Base-by-base conservation (phyloP, 1,140 invertebrate species). In the Elysia chlorotica region DNA sequence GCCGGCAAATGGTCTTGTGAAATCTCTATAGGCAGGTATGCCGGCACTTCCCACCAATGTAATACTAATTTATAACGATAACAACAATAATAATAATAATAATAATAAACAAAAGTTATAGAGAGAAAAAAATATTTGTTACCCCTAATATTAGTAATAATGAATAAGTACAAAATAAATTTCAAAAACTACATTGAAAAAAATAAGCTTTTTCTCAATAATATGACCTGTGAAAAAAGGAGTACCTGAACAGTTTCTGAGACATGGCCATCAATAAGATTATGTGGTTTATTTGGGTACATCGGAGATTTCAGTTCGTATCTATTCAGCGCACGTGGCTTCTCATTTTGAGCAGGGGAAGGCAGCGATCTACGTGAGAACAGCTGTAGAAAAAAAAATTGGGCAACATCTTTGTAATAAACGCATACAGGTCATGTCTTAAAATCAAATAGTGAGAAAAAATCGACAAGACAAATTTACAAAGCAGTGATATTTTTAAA, bases 191-290 rank as follows among this genome's bases (percentile, higher is more conserved):
- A 71, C 6, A 21, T 62, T 21, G 14, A 4, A 33, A 2, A n/a
- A n/a, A n/a, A n/a, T n/a, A n/a, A n/a, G n/a, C n/a, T n/a, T n/a
- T n/a, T n/a, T n/a, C n/a, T n/a, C n/a, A n/a, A n/a, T n/a, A n/a
- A n/a, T n/a, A n/a, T n/a, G n/a, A n/a, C n/a, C n/a, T n/a, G n/a
- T n/a, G n/a, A n/a, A n/a, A n/a, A n/a, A n/a, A 37, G 28, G 38
- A 76, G 65, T 35, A 81, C 76, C 73, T 63, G 59, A 30, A 80
- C 74, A 61, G 74, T 65, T 61, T 78, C 80, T 62, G 80, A 77
- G 6, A 81, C 74, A 70, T 76, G 74, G 31, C 74, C 75, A 14
- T 81, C 78, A 30, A 79, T 61, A 17, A 81, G 74, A 19, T 75
- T 53, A 62, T 81, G 78, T 30, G 73, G 61, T 53, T 73, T 76